Percentiles rank a stretch among this genome's conserved stretches.
These are phyloP conservation scores for Sphaerodactylus townsendi DNA, from an alignment of 2,113 vertebrate species.

Conservation along the genomic window DNA sequence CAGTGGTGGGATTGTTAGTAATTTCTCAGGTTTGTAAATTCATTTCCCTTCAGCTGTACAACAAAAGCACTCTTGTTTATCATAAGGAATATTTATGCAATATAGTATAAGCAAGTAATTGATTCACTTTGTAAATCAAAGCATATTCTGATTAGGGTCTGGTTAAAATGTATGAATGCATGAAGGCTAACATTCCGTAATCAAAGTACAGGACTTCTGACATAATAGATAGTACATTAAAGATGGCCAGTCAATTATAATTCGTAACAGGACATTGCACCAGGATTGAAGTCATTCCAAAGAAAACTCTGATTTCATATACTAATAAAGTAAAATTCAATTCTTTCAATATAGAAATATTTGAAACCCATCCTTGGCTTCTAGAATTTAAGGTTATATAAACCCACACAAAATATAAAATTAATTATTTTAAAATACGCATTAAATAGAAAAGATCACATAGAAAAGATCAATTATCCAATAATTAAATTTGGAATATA, in stretches of 20 bases:
- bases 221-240: slow-evolving; percentile 32
- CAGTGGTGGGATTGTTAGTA: background rate
- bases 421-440: background rate
- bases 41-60: background rate
- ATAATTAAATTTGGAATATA: slow-evolving; percentile 13
- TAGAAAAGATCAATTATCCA: slow-evolving; percentile 15
- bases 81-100: slow-evolving; percentile 11
- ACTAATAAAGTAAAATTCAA: slow-evolving; percentile 51
- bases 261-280: slow-evolving; percentile 29
- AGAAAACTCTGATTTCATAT: slow-evolving; percentile 36
- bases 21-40: background rate
- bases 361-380: slow-evolving; percentile 5
- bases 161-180: slow-evolving; percentile 34
- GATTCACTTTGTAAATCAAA: slow-evolving; percentile 28
- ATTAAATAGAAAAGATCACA: slow-evolving; percentile 15
- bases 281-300: slow-evolving; percentile 26
- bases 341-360: slow-evolving; percentile 37
- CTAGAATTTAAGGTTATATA: background rate
- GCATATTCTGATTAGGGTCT: slow-evolving; percentile 29
- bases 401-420: slow-evolving; percentile 8
- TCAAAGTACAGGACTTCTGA: slow-evolving; percentile 28
- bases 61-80: slow-evolving; percentile 6
- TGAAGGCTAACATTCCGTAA: slow-evolving; percentile 45
- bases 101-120: background rate
- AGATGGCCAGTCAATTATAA: slow-evolving; percentile 36